Conservation (phyloP, 35 echinoderm and acorn worm species). For the Apostichopus californicus region DNA sequence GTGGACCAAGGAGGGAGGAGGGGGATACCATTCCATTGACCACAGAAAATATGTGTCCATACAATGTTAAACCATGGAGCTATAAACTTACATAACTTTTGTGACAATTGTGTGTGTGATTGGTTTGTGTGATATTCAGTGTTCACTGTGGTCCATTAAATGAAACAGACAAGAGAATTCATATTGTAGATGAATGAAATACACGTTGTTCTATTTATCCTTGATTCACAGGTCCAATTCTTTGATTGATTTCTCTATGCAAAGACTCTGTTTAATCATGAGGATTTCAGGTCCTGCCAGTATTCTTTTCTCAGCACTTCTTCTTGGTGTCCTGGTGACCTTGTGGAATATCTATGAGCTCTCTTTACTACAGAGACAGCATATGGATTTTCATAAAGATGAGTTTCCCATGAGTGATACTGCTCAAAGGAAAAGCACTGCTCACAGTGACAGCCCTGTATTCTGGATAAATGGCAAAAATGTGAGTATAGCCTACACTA, state of each 20-base stretch:
- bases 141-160: too few species aligned
- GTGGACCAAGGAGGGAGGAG: too few species aligned
- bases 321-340: constrained; percentile 67
- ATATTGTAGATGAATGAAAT: too few species aligned
- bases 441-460: constrained; percentile 36
- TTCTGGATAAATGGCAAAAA: constrained; percentile 80
- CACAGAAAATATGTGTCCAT: too few species aligned
- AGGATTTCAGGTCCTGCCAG: constrained; percentile 9
- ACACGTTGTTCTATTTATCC: too few species aligned
- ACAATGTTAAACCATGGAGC: too few species aligned
- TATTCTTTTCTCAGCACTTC: constrained; percentile 57
- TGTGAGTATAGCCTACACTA: constrained; percentile 51
- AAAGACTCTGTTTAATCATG: not conserved
- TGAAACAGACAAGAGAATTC: too few species aligned
- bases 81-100: too few species aligned
- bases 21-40: too few species aligned
- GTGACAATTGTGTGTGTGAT: too few species aligned
- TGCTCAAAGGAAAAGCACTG: not conserved
- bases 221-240: not conserved
- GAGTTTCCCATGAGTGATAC: not conserved
- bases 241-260: not conserved
- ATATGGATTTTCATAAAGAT: constrained; percentile 45
- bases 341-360: constrained; percentile 93
- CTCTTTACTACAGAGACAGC: constrained; percentile 66
- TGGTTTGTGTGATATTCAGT: too few species aligned